Evolutionary conservation across 2,797 vertebrate species (phyloP).

Genomic region (Tragelaphus eurycerus): DNA sequence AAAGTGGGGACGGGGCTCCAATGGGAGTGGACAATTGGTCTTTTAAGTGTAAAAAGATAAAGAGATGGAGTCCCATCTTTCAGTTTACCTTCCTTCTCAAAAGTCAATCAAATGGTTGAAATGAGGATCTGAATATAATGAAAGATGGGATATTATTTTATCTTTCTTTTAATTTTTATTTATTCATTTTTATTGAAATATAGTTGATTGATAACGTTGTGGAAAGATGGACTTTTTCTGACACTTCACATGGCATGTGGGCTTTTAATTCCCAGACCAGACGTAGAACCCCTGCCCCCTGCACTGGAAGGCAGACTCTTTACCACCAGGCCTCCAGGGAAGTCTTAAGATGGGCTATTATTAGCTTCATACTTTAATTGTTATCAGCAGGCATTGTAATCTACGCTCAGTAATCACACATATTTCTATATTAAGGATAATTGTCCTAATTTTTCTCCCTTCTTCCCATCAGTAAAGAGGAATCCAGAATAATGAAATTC

Average conservation of each 20-base stretch:
- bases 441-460: neutral
- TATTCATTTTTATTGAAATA: neutral
- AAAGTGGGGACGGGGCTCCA: rapidly evolving
- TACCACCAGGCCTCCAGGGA: neutral
- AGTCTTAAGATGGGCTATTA: neutral
- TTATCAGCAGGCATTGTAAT: too few relatives aligned
- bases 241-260: neutral
- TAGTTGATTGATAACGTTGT: neutral
- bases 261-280: neutral
- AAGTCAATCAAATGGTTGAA: too few relatives aligned
- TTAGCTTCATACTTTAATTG: neutral
- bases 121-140: neutral
- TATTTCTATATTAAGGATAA: neutral
- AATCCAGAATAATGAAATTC: neutral
- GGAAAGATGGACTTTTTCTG: neutral
- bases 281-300: neutral
- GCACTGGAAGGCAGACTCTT: neutral
- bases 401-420: rapidly evolving
- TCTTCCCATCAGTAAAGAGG: neutral
- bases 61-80: too few relatives aligned
- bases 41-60: neutral
- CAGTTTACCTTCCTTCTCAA: neutral
- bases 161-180: neutral
- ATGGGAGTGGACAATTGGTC: rapidly evolving
- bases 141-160: neutral